Conservation (phyloP, 2,797 vertebrate genomes). For the Parauchenoglanis ngamensis region DNA sequence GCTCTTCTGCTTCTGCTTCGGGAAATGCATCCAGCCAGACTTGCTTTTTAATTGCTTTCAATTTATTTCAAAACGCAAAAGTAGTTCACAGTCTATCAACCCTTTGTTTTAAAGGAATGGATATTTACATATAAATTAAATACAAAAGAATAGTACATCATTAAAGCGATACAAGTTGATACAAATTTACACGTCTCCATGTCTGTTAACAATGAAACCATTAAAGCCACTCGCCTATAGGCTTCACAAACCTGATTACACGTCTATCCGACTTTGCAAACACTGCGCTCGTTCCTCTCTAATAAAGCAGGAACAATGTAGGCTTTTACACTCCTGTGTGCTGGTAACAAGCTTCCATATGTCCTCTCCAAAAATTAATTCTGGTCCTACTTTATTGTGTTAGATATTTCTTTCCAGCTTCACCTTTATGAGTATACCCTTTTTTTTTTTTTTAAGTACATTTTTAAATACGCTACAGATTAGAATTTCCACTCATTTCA, state of each 20-base stretch:
- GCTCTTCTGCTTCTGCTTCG: conserved; percentile 45
- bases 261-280: background rate
- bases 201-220: conserved; percentile 3
- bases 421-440: background rate
- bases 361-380: background rate
- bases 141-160: conserved; percentile 53
- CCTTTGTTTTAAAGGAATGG: conserved; percentile 64
- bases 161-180: conserved; percentile 50
- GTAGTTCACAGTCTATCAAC: conserved; percentile 72
- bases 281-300: background rate
- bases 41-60: conserved; percentile 67
- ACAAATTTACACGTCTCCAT: conserved; percentile 59
- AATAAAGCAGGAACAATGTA: background rate
- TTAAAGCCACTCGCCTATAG: conserved; percentile 16
- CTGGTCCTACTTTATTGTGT: background rate
- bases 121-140: conserved; percentile 81
- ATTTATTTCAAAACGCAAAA: conserved; percentile 75
- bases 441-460: background rate
- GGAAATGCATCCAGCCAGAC: conserved; percentile 5
- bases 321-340: background rate
- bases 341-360: background rate
- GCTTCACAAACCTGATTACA: conserved; percentile 18
- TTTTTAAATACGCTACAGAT: background rate
- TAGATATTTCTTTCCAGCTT: background rate
- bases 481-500: background rate